Conservation (phyloP, 1,140 invertebrate species). For the Drosophila cardini region DNA sequence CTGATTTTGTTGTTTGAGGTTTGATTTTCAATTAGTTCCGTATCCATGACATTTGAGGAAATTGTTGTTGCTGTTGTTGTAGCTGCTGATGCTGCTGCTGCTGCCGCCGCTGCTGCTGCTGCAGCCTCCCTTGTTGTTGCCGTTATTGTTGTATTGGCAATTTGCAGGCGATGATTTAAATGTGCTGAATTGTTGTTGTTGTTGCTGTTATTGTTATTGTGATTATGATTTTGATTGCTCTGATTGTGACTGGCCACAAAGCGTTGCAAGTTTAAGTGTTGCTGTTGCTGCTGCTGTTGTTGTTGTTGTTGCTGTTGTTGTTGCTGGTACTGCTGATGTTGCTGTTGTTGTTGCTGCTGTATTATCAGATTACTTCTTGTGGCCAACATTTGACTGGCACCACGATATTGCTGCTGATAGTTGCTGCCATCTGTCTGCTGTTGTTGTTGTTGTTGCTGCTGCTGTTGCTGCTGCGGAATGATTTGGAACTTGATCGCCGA, state of each 20-base stretch:
- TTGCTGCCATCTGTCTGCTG: constrained; percentile 61
- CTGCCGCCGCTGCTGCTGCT: constrained; percentile 45
- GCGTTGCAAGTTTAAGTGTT: constrained; percentile 76
- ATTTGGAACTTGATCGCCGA: constrained; percentile 84
- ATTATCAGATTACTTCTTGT: constrained; percentile 77
- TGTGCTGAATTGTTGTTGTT: constrained; percentile 56
- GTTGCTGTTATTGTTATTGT: constrained; percentile 40
- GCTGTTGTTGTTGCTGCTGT: constrained; percentile 71
- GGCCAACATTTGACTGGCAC: constrained; percentile 71
- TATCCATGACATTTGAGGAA: constrained; percentile 67
- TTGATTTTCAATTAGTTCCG: constrained; percentile 78
- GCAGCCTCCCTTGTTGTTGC: constrained; percentile 66
- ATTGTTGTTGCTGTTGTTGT: constrained; percentile 22
- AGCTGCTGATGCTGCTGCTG: constrained; percentile 23
- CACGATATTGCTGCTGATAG: constrained; percentile 78
- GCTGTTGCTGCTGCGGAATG: constrained; percentile 80
- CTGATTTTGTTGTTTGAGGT: constrained; percentile 67
- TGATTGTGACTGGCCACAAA: constrained; percentile 73
- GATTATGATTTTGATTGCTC: constrained; percentile 58
- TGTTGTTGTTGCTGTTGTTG: constrained; percentile 66
- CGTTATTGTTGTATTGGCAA: constrained; percentile 83
- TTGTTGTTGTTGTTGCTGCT: constrained; percentile 65
- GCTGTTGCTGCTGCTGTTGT: constrained; percentile 53
- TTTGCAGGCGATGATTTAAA: constrained; percentile 80
- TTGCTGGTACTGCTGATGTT: constrained; percentile 66